Evolutionary conservation across 2,888 invertebrate genomes (phyloP), one percentile per base, ranked within the genome.

Genomic region (Microplitis manilae): DNA sequence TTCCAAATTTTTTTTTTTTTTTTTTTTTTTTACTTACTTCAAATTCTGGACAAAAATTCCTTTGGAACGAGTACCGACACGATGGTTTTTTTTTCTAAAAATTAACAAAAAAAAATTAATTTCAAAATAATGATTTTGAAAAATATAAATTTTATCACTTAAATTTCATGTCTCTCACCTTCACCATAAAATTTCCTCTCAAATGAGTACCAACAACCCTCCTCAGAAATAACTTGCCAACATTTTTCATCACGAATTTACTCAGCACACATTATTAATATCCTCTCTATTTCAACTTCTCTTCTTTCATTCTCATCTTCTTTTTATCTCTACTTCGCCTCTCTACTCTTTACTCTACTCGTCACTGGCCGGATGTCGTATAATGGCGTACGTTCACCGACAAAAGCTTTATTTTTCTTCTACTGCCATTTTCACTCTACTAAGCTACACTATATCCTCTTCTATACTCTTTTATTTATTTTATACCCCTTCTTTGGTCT

Each of bases 351-450:
- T 62, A 17, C 62, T 62, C 62, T 62, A 30, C 50, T 50, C 13
- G 13, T 65, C 9, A 30, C 59, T 73, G 67, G 67, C 73, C 86
- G 86, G 84, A 86, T 85, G 84, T 85, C 84, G 84, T 85, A 81
- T 82, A 85, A 85, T 83, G 84, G 84, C 81, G 82, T 30, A 30
- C 71, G 75, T 81, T 76, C 79, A 84, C 82, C 85, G 84, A 86
- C 86, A 85, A 85, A 85, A 85, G 84, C 78, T 73, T 80, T 77
- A 80, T 79, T 77, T 77, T 79, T 80, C 78, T 75, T 81, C 76
- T 73, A 75, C 79, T 76, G 75, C 60, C 77, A 82, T 82, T 82
- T 82, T 82, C 82, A 81, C 80, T 80, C 77, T 75, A 79, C 79
- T 80, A 78, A 79, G 68, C 50, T 74, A 65, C 38, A n/a, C 67